Base-by-base conservation (phyloP, 2,113 vertebrate genomes). In the Astur gentilis region DNA sequence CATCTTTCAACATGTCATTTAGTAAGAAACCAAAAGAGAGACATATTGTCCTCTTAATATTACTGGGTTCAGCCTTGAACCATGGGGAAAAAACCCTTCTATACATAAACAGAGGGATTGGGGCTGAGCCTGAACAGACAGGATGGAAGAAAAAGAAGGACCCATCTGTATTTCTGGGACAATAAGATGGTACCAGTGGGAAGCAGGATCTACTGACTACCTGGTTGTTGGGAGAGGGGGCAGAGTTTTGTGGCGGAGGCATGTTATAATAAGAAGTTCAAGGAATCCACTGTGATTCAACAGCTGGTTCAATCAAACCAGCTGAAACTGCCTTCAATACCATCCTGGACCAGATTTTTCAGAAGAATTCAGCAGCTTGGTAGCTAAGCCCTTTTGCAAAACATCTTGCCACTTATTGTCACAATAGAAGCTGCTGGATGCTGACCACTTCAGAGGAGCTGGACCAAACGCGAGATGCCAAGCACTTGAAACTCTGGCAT, bases 401-500 rank as follows among this genome's bases (percentile, higher is more conserved):
- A 97, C 94, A 96, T 95, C 94, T 97, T 96, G 93, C 89, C 94
- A 91, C 94, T 97, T 96, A 97, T 3, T 96, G 95, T 96, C 93
- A 96, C 96, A 97, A 95, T 97, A 95, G 97, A 94, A 96, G 87
- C 94, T 96, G 95, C 94, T 95, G 95, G 95, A 96, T 97, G 89
- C 94, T 97, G 96, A 97, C 96, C 96, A 97, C 96, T 97, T 97
- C 95, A 97, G 96, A 97, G 95, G 76, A 95, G 86, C 89, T 96
- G 94, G 93, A 95, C 93, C 87, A 89, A 96, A 97, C 49, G 50
- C 0, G 14, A 96, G 95, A 97, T 95, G 96, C 96, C 96, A 97
- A 88, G 83, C 97, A 97, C 95, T 97, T 95, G 92, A 97, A 96
- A 90, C 70, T 80, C 91, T 96, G 95, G 94, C 97, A 93, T 64